A percentile compares a stretch with the other conserved stretches of the same genome.
Conservation (phyloP, 2,888 invertebrate genomes). For the Amphipyra tragopoginis region DNA sequence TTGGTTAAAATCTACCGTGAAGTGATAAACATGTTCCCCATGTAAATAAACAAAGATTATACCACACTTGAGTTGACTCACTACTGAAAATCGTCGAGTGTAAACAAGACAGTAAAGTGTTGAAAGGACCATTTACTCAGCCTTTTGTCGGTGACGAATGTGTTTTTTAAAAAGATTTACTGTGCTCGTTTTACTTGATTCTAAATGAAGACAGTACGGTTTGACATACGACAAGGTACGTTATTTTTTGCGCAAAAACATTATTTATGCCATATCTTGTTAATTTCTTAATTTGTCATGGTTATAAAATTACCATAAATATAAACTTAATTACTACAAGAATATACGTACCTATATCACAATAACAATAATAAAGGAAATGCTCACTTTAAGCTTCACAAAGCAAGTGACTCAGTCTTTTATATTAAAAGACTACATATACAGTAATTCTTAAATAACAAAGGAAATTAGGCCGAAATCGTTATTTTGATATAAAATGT, state of each 20-base stretch:
- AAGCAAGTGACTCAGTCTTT: slow-evolving; percentile 12
- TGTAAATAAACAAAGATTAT: slow-evolving; percentile 78
- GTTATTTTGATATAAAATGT: slow-evolving; percentile 13
- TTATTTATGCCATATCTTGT: background rate
- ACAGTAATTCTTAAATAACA: slow-evolving; percentile 5
- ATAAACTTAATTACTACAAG: too few species aligned
- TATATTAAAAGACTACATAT: slow-evolving; percentile 1
- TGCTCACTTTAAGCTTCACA: background rate
- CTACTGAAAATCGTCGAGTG: slow-evolving; percentile 54
- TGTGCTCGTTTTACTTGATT: slow-evolving; percentile 21
- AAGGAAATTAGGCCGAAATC: slow-evolving; percentile 20
- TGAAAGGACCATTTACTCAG: slow-evolving; percentile 32
- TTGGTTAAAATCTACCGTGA: slow-evolving; percentile 44
- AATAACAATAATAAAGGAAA: background rate
- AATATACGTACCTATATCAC: too few species aligned
- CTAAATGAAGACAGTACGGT: slow-evolving; percentile 31
- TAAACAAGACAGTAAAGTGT: slow-evolving; percentile 34
- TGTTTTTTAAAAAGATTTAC: slow-evolving; percentile 36
- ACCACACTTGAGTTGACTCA: slow-evolving; percentile 69
- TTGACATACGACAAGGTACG: slow-evolving; percentile 29
- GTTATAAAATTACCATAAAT: background rate
- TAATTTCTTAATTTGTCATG: background rate
- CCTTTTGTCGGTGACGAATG: slow-evolving; percentile 47
- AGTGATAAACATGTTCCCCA: slow-evolving; percentile 62
- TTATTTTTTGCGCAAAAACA: slow-evolving; percentile 13